phyloP scores from a whole-genome alignment of 2,888 invertebrate genomes.

The Ligdia adustata region DNA sequence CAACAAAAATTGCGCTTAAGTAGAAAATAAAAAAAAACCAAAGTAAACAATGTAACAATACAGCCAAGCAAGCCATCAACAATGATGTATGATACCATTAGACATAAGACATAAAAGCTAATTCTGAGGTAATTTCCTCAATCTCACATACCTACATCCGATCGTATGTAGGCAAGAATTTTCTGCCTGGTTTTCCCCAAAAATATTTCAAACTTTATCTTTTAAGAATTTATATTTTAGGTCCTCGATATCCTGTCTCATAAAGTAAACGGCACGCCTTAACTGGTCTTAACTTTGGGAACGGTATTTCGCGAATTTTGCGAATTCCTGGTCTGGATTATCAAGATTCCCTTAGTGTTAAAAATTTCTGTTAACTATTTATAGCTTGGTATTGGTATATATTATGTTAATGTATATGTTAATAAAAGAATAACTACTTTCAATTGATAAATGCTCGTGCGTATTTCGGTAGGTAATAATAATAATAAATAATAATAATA shows the following conservation, averaged over 20 bases:
- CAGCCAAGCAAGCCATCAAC: slow-evolving; percentile 21
- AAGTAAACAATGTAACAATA: too few relatives aligned
- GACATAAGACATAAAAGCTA: neutral
- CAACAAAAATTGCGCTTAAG: too few relatives aligned
- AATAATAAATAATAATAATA: too few relatives aligned
- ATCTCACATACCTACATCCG: neutral
- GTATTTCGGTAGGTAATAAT: too few relatives aligned
- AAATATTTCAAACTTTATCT: slow-evolving; percentile 19
- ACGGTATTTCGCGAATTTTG: slow-evolving; percentile 32
- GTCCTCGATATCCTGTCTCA: slow-evolving; percentile 29
- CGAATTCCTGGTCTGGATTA: slow-evolving; percentile 38
- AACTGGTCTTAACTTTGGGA: slow-evolving; percentile 45
- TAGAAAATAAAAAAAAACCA: too few relatives aligned
- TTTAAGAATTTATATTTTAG: slow-evolving; percentile 21
- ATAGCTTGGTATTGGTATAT: too few relatives aligned
- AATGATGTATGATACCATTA: slow-evolving; percentile 25
- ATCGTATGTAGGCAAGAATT: slow-evolving; percentile 5
- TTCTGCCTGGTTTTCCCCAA: slow-evolving; percentile 29
- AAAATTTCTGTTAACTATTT: too few relatives aligned
- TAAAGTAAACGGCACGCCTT: slow-evolving; percentile 29
- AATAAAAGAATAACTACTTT: too few relatives aligned
- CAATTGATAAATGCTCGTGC: too few relatives aligned
- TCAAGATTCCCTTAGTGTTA: slow-evolving; percentile 29
- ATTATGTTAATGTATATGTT: too few relatives aligned
- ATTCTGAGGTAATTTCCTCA: slow-evolving; percentile 3